Percentiles rank a stretch among this genome's conserved stretches.
Evolutionary conservation across 1,140 invertebrate species (phyloP).

Genomic region (Ceratosolen fusciceps): DNA sequence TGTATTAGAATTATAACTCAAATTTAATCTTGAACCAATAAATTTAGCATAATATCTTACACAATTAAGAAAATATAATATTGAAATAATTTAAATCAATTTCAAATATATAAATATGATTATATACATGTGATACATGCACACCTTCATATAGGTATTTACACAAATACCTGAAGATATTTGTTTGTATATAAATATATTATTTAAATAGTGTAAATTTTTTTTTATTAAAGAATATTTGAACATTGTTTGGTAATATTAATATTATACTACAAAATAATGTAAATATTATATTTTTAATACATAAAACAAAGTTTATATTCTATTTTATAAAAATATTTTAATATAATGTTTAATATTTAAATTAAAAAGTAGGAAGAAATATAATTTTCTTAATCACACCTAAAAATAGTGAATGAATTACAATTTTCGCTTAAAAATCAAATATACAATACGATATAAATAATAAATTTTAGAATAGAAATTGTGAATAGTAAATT

Average conservation of each 20-base stretch:
- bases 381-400: conserved; percentile 3
- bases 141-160: too few relatives aligned
- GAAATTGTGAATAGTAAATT: too few relatives aligned
- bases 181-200: too few relatives aligned
- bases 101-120: conserved; percentile 24
- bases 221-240: too few relatives aligned
- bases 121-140: too few relatives aligned
- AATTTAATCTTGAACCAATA: background rate
- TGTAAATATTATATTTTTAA: too few relatives aligned
- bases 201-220: too few relatives aligned
- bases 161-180: too few relatives aligned
- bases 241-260: too few relatives aligned
- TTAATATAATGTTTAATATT: background rate
- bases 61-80: background rate
- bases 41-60: background rate
- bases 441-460: conserved; percentile 36
- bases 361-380: background rate
- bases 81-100: conserved; percentile 15
- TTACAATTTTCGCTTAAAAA: conserved; percentile 37
- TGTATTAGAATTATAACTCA: too few relatives aligned
- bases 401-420: conserved; percentile 12
- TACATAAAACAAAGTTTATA: background rate
- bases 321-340: background rate
- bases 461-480: too few relatives aligned
- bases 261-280: too few relatives aligned